These are phyloP conservation scores for Patagioenas fasciata DNA, from an alignment of 2,113 vertebrate species.

Conservation along the genomic window DNA sequence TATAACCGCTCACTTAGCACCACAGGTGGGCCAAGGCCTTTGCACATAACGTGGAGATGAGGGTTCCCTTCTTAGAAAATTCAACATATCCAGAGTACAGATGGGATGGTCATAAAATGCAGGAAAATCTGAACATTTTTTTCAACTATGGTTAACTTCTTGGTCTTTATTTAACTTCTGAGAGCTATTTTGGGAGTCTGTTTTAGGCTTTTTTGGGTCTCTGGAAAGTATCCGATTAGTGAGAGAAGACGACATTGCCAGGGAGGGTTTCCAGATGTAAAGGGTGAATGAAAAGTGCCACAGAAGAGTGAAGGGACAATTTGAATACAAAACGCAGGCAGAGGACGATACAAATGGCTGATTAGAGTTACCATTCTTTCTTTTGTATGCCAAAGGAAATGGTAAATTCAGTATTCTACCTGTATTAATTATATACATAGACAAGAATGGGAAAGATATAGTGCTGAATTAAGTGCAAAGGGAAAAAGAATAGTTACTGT, in stretches of 20 bases:
- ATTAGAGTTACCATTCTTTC: background rate
- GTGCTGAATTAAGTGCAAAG: background rate
- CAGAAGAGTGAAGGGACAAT: background rate
- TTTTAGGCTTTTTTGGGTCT: background rate
- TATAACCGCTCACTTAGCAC: slow-evolving; percentile 25
- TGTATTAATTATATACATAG: background rate
- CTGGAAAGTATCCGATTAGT: slow-evolving; percentile 22
- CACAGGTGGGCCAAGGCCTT: slow-evolving; percentile 40
- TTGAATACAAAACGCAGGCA: slow-evolving; percentile 4
- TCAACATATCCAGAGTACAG: background rate
- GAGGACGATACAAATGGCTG: slow-evolving; percentile 14
- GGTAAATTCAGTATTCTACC: background rate
- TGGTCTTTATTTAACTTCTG: slow-evolving; percentile 31
- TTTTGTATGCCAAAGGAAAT: slow-evolving; percentile 1
- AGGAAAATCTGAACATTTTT: background rate
- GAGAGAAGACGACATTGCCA: background rate
- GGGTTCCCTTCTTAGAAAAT: background rate
- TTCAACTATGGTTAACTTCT: background rate
- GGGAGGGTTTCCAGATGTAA: slow-evolving; percentile 17
- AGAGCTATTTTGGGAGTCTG: slow-evolving; percentile 1
- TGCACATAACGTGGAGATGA: slow-evolving; percentile 6
- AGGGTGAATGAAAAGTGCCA: background rate
- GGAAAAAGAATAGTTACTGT: background rate
- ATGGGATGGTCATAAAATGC: background rate
- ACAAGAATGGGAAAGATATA: background rate